These are phyloP conservation scores for Dolichotis patagonum DNA, from an alignment of 2,113 vertebrate genomes.

Conservation along the genomic window DNA sequence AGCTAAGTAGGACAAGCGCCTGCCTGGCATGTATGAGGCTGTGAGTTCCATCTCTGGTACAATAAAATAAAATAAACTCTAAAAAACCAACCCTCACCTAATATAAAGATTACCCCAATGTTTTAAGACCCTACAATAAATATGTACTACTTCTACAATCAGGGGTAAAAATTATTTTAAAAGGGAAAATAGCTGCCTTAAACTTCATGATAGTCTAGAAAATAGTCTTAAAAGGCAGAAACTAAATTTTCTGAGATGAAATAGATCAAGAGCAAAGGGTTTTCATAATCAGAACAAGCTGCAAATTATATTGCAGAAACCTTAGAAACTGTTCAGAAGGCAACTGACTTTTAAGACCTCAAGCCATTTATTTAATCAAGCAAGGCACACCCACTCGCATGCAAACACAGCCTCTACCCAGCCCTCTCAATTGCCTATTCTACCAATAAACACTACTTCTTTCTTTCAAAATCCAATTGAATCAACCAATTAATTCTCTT, in stretches of 20 bases:
- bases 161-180: slow-evolving; percentile 51
- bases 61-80: too few species aligned
- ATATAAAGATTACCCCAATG: background rate
- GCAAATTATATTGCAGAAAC: slow-evolving; percentile 41
- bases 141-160: background rate
- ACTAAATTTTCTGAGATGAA: slow-evolving; percentile 60
- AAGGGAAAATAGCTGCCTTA: slow-evolving; percentile 30
- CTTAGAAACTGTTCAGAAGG: slow-evolving; percentile 64
- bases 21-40: too few species aligned
- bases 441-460: slow-evolving; percentile 78
- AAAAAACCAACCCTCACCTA: background rate
- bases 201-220: slow-evolving; percentile 26
- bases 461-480: slow-evolving; percentile 72
- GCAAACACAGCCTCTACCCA: slow-evolving; percentile 67
- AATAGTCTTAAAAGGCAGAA: slow-evolving; percentile 24
- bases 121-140: background rate
- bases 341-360: slow-evolving; percentile 62
- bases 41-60: too few species aligned
- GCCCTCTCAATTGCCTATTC: slow-evolving; percentile 67
- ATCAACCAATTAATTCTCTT: slow-evolving; percentile 65
- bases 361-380: slow-evolving; percentile 68
- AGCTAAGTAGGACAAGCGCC: too few species aligned
- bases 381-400: slow-evolving; percentile 62
- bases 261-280: slow-evolving; percentile 3
- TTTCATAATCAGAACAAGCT: slow-evolving; percentile 52